Evolutionary conservation across 2,888 invertebrate genomes (phyloP).

Genomic region (Melinopterus prodromus): DNA sequence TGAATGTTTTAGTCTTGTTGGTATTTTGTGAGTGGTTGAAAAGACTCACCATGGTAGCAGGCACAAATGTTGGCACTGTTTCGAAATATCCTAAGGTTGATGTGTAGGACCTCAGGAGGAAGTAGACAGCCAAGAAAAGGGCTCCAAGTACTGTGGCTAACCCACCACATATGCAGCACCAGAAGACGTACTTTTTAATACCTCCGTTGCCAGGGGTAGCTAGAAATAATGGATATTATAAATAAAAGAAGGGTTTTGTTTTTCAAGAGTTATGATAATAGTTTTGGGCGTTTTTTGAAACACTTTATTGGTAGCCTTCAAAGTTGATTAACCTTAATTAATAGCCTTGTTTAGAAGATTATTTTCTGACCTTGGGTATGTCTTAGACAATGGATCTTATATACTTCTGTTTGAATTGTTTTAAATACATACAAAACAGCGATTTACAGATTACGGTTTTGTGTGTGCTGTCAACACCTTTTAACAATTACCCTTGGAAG

Average conservation of each 20-base stretch:
- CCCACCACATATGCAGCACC: constrained; percentile 84
- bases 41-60: constrained; percentile 83
- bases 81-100: constrained; percentile 83
- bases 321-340: too few species aligned
- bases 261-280: too few species aligned
- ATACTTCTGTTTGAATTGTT: too few species aligned
- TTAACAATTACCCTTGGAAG: too few species aligned
- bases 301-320: too few species aligned
- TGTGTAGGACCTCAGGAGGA: constrained; percentile 80
- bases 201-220: constrained; percentile 63
- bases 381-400: too few species aligned
- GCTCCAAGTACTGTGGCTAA: constrained; percentile 80
- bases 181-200: constrained; percentile 80
- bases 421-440: too few species aligned
- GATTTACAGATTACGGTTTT: too few species aligned
- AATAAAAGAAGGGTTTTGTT: neutral
- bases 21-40: neutral
- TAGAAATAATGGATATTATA: constrained; percentile 47
- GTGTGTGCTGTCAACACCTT: too few species aligned
- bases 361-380: too few species aligned
- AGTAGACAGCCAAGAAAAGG: constrained; percentile 80
- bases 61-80: constrained; percentile 94
- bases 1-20: neutral
- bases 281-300: too few species aligned
- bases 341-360: too few species aligned